Percentiles rank a stretch among this genome's conserved stretches.
phyloP scores from a whole-genome alignment of 2,113 vertebrate species.

The Heteronetta atricapilla region DNA sequence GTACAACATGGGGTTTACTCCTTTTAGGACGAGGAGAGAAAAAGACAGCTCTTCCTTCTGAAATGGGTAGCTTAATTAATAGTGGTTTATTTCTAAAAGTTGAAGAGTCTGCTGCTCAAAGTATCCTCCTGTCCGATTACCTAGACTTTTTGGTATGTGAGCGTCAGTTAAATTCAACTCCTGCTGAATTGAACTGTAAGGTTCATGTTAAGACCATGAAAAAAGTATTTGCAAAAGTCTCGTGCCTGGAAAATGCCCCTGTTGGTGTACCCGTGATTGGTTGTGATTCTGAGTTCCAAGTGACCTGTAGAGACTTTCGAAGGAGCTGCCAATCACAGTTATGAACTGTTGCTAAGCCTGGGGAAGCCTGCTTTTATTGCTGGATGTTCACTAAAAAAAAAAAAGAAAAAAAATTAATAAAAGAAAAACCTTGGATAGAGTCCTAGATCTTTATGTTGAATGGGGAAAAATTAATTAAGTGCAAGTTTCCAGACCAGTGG shows the following conservation, averaged over 20 bases:
- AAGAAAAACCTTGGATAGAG: background rate
- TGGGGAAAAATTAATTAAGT: slow-evolving; percentile 60
- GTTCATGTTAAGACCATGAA: background rate
- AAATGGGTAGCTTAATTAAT: background rate
- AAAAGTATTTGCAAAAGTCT: background rate
- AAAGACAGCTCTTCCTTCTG: background rate
- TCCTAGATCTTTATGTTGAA: slow-evolving; percentile 34
- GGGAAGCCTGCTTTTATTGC: slow-evolving; percentile 2
- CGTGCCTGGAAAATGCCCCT: background rate
- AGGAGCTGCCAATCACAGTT: slow-evolving; percentile 2
- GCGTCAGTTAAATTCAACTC: background rate
- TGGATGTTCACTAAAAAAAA: background rate
- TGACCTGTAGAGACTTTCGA: background rate
- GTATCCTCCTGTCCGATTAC: background rate
- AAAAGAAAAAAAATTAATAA: background rate
- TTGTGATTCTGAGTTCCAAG: background rate
- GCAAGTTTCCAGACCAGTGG: slow-evolving; percentile 62
- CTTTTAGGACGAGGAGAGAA: background rate
- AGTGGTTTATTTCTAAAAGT: background rate
- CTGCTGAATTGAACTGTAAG: background rate
- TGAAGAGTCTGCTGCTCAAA: background rate
- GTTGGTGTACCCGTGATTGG: background rate
- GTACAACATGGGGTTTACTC: background rate
- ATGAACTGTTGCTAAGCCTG: background rate
- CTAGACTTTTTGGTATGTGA: background rate